Evolutionary conservation across 2,113 vertebrate species (phyloP).

Genomic region (Platanista minor): DNA sequence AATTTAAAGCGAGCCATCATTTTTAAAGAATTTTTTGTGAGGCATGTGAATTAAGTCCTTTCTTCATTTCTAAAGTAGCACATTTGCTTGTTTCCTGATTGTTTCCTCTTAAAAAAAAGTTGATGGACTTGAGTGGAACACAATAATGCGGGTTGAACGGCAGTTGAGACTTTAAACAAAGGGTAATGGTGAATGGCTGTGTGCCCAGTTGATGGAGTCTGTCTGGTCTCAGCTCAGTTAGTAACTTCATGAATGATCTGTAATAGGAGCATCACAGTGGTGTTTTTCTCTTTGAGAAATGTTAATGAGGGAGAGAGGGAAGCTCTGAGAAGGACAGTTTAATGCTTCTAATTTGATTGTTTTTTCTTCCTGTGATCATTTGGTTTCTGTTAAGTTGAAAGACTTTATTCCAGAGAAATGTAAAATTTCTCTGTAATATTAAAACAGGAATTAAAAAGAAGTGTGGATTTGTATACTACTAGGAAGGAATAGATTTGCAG

Average conservation of each 20-base stretch:
- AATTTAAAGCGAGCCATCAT: conserved; percentile 11
- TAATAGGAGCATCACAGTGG: conserved; percentile 35
- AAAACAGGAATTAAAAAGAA: conserved; percentile 28
- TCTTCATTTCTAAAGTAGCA: conserved; percentile 33
- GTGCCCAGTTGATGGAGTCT: conserved; percentile 54
- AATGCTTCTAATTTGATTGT: conserved; percentile 29
- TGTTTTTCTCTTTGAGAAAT: conserved; percentile 58
- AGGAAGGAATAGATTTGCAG: not conserved
- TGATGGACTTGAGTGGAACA: conserved; percentile 47
- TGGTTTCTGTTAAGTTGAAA: conserved; percentile 30
- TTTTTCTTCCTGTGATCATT: conserved; percentile 40
- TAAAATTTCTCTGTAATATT: not conserved
- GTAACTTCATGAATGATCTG: conserved; percentile 60
- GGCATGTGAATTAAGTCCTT: not conserved
- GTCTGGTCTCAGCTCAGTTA: conserved; percentile 12
- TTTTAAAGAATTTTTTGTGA: conserved; percentile 23
- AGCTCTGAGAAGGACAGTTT: conserved; percentile 19
- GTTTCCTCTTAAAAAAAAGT: not conserved
- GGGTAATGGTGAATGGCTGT: conserved; percentile 47
- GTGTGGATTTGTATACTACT: not conserved
- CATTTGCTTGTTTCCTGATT: conserved; percentile 45
- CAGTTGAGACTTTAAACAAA: conserved; percentile 57
- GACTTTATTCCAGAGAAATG: conserved; percentile 15
- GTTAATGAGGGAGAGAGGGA: conserved; percentile 32
- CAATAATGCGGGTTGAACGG: conserved; percentile 43